A percentile compares a stretch with the other conserved stretches of the same genome.
Conservation (phyloP, 2,888 invertebrate genomes). For the Diogma glabrata region DNA sequence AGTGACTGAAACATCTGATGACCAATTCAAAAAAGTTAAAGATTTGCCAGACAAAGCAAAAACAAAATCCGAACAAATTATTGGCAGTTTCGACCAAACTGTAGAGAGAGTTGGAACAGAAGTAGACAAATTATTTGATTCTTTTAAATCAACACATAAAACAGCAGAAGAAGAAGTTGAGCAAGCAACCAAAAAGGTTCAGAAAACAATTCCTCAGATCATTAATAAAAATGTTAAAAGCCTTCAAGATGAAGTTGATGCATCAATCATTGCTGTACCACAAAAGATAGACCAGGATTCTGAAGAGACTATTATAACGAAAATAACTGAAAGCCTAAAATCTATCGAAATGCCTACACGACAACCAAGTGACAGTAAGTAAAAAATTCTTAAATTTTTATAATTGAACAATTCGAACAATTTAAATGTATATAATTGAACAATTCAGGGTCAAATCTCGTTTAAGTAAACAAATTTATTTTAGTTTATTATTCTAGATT, state of each 20-base stretch:
- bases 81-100: not conserved
- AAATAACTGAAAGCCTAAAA: conserved; percentile 1
- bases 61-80: not conserved
- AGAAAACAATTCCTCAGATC: too few species aligned
- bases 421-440: too few species aligned
- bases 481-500: too few species aligned
- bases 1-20: not conserved
- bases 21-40: not conserved
- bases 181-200: too few species aligned
- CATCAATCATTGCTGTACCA: not conserved
- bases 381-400: not conserved
- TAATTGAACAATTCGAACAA: not conserved
- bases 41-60: not conserved
- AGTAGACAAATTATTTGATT: not conserved
- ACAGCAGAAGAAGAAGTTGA: not conserved
- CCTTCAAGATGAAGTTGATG: too few species aligned
- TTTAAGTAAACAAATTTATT: too few species aligned
- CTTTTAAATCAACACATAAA: too few species aligned
- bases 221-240: too few species aligned
- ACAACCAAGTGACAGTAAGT: not conserved
- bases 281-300: not conserved
- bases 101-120: not conserved
- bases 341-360: not conserved
- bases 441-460: too few species aligned
- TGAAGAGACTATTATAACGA: not conserved